A percentile compares a stretch with the other conserved stretches of the same genome.
phyloP scores from a whole-genome alignment of 2,888 invertebrate genomes.

The Erpobdella octoculata region DNA sequence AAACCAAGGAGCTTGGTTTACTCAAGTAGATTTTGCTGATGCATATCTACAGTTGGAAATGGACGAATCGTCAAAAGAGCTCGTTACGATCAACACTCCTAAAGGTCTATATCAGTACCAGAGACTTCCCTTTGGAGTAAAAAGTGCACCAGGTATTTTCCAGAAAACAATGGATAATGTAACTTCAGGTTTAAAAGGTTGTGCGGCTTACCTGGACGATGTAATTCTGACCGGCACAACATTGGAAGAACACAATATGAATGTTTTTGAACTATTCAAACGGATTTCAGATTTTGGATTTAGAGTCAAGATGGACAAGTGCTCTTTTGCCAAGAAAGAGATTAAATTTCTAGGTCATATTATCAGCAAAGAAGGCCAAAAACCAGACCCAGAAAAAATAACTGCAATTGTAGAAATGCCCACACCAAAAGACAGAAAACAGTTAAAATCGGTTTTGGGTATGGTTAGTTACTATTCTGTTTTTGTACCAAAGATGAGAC shows the following conservation, averaged over 20 bases:
- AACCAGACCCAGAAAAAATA: background rate
- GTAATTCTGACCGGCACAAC: background rate
- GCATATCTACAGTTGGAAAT: too few species aligned
- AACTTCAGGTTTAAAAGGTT: background rate
- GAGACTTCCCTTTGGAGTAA: background rate
- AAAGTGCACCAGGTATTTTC: conserved; percentile 2
- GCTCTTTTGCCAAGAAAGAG: background rate
- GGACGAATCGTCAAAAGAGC: too few species aligned
- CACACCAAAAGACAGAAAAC: too few species aligned
- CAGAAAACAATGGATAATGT: background rate
- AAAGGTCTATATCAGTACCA: too few species aligned
- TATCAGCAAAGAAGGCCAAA: background rate
- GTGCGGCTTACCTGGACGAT: background rate
- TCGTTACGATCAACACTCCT: too few species aligned
- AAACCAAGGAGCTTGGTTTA: too few species aligned
- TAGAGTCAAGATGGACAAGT: background rate
- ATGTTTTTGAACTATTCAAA: background rate
- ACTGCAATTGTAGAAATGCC: too few species aligned
- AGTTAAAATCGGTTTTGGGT: too few species aligned
- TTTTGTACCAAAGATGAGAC: too few species aligned
- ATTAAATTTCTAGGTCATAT: background rate
- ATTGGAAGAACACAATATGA: background rate
- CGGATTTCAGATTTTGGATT: background rate
- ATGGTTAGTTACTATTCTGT: too few species aligned
- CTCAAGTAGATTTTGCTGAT: too few species aligned